phyloP scores from a whole-genome alignment of 2,888 invertebrate genomes.

The Phasia obesa region DNA sequence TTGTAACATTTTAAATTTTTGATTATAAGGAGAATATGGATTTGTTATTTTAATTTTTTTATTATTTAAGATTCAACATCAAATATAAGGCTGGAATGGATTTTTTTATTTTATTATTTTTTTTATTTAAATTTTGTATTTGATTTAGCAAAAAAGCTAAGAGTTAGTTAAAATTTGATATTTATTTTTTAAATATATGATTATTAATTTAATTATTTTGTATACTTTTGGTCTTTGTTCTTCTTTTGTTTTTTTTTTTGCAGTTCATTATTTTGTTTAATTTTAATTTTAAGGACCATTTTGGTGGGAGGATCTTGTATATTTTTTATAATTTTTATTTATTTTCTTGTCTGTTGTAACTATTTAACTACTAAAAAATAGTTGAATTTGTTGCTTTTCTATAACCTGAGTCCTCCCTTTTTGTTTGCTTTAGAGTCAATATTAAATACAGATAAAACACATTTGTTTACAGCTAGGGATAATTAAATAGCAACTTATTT shows the following conservation, averaged over 20 bases:
- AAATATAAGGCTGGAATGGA: conserved; percentile 71
- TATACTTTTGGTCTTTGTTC: conserved; percentile 56
- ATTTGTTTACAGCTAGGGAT: conserved; percentile 22
- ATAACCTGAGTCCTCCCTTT: conserved; percentile 68
- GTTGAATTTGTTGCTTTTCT: conserved; percentile 51
- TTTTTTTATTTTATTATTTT: conserved; percentile 14
- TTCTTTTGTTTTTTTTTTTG: conserved; percentile 7
- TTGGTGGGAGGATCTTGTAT: conserved; percentile 63
- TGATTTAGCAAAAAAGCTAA: conserved; percentile 61
- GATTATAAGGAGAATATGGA: conserved; percentile 13
- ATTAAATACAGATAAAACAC: conserved; percentile 42
- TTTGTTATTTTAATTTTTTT: conserved; percentile 31
- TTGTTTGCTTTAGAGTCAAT: neutral
- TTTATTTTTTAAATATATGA: conserved; percentile 6
- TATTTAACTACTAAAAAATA: conserved; percentile 66
- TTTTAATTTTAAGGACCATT: conserved; percentile 31
- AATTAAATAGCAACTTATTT: too few relatives aligned
- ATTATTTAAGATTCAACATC: conserved; percentile 61
- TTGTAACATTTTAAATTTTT: conserved; percentile 49
- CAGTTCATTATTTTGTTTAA: conserved; percentile 9
- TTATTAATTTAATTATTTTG: conserved; percentile 28
- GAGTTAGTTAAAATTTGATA: conserved; percentile 9
- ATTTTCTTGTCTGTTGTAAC: conserved; percentile 36
- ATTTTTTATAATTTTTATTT: conserved; percentile 11
- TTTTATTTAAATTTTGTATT: conserved; percentile 27